phyloP scores from a whole-genome alignment of 2,797 vertebrate genomes.

The Helicolenus hilgendorfi region DNA sequence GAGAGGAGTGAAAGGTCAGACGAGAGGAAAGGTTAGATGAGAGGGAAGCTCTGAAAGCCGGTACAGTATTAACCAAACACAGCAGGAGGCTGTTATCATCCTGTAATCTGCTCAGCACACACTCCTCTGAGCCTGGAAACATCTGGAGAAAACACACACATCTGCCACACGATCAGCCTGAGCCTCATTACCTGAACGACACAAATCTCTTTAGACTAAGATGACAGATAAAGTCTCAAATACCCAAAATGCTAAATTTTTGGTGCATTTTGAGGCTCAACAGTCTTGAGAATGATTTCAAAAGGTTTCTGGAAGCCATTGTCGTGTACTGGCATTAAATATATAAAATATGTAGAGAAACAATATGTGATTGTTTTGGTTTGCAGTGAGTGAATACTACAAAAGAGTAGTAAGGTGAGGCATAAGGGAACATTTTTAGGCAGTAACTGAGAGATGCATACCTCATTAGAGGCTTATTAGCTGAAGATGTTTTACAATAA shows the following conservation, averaged over 20 bases:
- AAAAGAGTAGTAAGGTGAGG: too few relatives aligned
- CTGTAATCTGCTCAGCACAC: constrained; percentile 1
- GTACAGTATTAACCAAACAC: not conserved
- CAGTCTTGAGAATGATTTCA: too few relatives aligned
- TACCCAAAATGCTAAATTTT: not conserved
- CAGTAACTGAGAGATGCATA: not conserved
- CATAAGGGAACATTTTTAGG: too few relatives aligned
- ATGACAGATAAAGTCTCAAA: not conserved
- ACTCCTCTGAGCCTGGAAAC: constrained; percentile 16
- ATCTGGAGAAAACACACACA: constrained; percentile 21
- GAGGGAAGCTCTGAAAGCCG: not conserved
- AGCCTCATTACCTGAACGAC: not conserved
- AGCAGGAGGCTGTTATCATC: constrained; percentile 7
- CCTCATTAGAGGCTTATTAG: not conserved
- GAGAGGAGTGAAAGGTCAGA: constrained; percentile 23
- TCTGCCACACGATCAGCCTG: not conserved
- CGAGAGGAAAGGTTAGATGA: not conserved
- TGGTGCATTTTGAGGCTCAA: too few relatives aligned
- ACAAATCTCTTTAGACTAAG: not conserved
- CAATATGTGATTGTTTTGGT: too few relatives aligned
- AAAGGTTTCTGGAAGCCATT: too few relatives aligned
- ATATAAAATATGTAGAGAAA: too few relatives aligned
- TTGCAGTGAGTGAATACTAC: too few relatives aligned
- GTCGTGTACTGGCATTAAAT: too few relatives aligned
- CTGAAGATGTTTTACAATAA: not conserved